phyloP scores from a whole-genome alignment of 2,888 invertebrate species.

The Lathronympha strigana region DNA sequence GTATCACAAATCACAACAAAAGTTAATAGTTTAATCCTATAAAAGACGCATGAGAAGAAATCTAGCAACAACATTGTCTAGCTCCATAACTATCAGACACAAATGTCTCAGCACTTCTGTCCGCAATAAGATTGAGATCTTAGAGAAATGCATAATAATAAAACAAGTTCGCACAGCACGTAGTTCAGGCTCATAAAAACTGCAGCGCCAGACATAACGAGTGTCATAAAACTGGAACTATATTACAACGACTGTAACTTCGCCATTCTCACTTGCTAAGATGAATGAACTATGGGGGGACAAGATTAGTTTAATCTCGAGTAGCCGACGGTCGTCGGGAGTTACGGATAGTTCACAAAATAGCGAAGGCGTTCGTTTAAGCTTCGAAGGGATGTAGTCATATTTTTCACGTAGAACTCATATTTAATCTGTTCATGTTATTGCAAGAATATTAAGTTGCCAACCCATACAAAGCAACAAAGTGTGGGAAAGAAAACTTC shows the following conservation, averaged over 20 bases:
- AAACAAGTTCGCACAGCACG: constrained; percentile 4
- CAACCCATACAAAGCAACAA: constrained; percentile 4
- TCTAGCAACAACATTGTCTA: not conserved
- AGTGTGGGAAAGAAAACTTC: constrained; percentile 8
- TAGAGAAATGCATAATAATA: not conserved
- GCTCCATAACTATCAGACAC: not conserved
- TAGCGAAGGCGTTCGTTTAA: not conserved
- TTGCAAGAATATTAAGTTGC: constrained; percentile 8
- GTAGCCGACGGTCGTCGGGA: not conserved
- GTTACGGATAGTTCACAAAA: not conserved
- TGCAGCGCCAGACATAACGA: constrained; percentile 1
- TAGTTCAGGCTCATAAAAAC: constrained; percentile 5
- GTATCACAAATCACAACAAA: too few species aligned
- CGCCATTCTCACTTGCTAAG: constrained; percentile 22
- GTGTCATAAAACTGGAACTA: constrained; percentile 12
- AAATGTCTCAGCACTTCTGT: constrained; percentile 6
- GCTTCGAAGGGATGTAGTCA: not conserved
- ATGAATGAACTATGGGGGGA: constrained; percentile 21
- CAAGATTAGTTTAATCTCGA: not conserved
- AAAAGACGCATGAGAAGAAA: not conserved
- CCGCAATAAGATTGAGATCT: not conserved
- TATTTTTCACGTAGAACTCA: not conserved
- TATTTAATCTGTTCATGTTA: not conserved
- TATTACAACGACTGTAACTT: constrained; percentile 4
- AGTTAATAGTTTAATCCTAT: too few species aligned